These are phyloP conservation scores for Ectobius pallidus DNA, from an alignment of 2,888 invertebrate genomes.

Conservation along the genomic window DNA sequence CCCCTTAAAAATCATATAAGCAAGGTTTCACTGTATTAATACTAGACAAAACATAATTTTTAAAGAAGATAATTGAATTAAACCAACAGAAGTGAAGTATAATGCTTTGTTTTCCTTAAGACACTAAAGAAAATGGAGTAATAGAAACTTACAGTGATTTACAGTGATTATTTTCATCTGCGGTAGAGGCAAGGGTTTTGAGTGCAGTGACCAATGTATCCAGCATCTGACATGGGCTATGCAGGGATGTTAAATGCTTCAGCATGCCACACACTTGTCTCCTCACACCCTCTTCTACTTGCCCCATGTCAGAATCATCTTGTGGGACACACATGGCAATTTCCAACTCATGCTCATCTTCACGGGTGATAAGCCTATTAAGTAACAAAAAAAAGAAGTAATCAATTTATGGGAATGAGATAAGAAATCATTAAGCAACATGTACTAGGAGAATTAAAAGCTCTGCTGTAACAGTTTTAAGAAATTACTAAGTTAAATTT, in stretches of 20 bases:
- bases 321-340: background rate
- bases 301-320: background rate
- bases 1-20: too few relatives aligned
- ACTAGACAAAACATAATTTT: too few relatives aligned
- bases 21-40: too few relatives aligned
- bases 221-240: conserved; percentile 31
- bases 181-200: conserved; percentile 4
- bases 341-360: conserved; percentile 16
- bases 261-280: conserved; percentile 4
- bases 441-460: background rate
- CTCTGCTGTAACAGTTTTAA: too few relatives aligned
- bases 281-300: background rate
- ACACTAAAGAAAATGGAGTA: too few relatives aligned
- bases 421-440: background rate
- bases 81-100: too few relatives aligned
- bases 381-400: background rate
- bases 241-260: background rate
- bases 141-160: conserved; percentile 27
- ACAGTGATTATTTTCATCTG: conserved; percentile 16
- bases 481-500: too few relatives aligned
- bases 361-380: conserved; percentile 1
- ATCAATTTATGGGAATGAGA: background rate
- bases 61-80: too few relatives aligned
- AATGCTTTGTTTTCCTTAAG: too few relatives aligned
- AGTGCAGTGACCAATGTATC: conserved; percentile 9